Conservation (phyloP, 2,113 vertebrate species). For the Phocoena phocoena region DNA sequence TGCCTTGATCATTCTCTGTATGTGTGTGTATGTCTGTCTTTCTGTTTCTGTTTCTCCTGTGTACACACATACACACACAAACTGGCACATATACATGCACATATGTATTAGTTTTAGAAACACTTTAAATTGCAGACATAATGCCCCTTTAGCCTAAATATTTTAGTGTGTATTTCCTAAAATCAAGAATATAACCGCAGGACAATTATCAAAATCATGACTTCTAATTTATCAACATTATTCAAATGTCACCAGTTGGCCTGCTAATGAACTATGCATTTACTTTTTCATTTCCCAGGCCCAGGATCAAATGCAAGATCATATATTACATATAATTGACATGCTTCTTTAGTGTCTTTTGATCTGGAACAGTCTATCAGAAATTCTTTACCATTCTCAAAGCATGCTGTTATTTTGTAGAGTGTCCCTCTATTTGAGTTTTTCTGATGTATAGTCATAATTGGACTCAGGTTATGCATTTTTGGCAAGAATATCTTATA, state of each 20-base stretch:
- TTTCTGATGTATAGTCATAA: not conserved
- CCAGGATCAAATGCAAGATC: not conserved
- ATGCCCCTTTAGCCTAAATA: not conserved
- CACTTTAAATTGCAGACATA: not conserved
- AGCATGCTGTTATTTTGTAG: not conserved
- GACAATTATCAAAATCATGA: not conserved
- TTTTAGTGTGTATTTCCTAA: not conserved
- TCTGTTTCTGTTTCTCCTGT: not conserved
- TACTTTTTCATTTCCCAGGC: conserved; percentile 12
- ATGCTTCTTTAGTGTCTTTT: not conserved
- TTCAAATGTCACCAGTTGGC: not conserved
- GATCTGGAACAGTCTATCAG: not conserved
- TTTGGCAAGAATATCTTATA: not conserved
- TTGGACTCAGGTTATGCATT: not conserved
- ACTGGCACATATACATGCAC: not conserved
- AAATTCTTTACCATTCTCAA: not conserved
- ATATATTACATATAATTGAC: not conserved
- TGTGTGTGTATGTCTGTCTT: not conserved
- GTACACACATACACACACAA: not conserved
- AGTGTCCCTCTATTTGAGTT: not conserved
- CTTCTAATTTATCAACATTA: not conserved
- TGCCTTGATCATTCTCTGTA: not conserved
- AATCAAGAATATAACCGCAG: not conserved
- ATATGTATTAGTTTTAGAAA: not conserved
- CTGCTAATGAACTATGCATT: not conserved